Conservation (phyloP, 2,113 vertebrate genomes). For the Psammodynastes pulverulentus region DNA sequence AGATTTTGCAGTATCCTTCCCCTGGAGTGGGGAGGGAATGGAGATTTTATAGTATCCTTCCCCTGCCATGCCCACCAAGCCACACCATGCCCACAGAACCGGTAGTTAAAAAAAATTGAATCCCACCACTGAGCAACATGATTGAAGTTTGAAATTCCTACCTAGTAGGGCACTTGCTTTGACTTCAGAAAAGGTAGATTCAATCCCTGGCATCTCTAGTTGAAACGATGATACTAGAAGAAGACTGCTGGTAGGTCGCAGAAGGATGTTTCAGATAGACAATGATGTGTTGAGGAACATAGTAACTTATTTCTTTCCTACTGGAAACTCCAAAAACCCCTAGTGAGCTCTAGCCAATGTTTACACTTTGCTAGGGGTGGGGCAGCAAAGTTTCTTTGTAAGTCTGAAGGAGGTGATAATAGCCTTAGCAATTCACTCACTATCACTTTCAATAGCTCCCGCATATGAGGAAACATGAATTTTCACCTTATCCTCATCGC, state of each 20-base stretch:
- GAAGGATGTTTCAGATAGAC: neutral
- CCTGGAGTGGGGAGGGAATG: too few relatives aligned
- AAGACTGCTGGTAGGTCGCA: neutral
- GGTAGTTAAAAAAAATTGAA: too few relatives aligned
- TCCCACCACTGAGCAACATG: too few relatives aligned
- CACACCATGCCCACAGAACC: too few relatives aligned
- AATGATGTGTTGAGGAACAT: neutral
- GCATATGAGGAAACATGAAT: conserved; percentile 54
- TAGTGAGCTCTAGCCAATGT: accelerated
- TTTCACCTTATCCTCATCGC: conserved; percentile 23
- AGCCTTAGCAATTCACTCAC: conserved; percentile 32
- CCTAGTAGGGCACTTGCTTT: neutral
- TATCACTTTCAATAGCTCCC: neutral
- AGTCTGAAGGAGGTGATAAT: neutral
- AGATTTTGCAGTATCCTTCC: too few relatives aligned
- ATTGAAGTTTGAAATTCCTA: neutral
- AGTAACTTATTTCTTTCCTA: neutral
- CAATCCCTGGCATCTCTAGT: neutral
- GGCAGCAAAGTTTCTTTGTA: conserved; percentile 36
- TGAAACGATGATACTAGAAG: neutral
- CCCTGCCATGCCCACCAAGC: too few relatives aligned
- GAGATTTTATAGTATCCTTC: too few relatives aligned
- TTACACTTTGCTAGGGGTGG: conserved; percentile 58
- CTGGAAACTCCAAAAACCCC: neutral
- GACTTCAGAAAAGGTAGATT: neutral